Evolutionary conservation across 2,888 invertebrate species (phyloP), one percentile per base, ranked within the genome.

Genomic region (Epinotia brunnichana): DNA sequence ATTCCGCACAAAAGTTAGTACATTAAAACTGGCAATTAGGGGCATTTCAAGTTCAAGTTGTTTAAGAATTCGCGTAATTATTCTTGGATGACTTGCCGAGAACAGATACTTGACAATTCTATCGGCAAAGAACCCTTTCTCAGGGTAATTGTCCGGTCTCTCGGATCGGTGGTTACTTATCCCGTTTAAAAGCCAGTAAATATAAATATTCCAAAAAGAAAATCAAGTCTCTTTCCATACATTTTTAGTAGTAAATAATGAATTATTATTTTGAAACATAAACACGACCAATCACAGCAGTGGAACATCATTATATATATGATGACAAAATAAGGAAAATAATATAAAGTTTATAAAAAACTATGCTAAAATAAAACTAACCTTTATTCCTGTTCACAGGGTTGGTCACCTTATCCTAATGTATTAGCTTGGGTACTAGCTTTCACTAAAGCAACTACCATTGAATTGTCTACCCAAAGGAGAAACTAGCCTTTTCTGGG

Each of bases 11-110:
- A 90, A 92, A 92, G 91, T 92, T 92, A 90, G 90, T 90, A 90
- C 89, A 92, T 92, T 92, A 91, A 92, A 92, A 91, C 91, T 92
- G 91, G 91, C 92, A 92, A 92, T 92, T 92, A 92, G 87, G 85
- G 85, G 88, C 88, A 91, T 91, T 92, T 91, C 87, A 91, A 90
- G 90, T 91, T 89, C 87, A 88, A 91, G 89, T 91, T 90, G 90
- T 90, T 91, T 90, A 89, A 90, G 90, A 91, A 91, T 90, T 90
- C 87, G 82, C 86, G 86, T 90, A 91, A 91, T 91, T 90, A 91
- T 87, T 88, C 88, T 89, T 89, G 87, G 87, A 87, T 89, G 90
- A 91, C 89, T 86, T 82, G 82, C 82, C 83, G 80, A 83, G 81
- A 83, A 85, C 83, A 79, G 83, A 85, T 88, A 86, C 87, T 86